Evolutionary conservation across 2,797 vertebrate genomes (phyloP).

Genomic region (Leucoraja ocellata): DNA sequence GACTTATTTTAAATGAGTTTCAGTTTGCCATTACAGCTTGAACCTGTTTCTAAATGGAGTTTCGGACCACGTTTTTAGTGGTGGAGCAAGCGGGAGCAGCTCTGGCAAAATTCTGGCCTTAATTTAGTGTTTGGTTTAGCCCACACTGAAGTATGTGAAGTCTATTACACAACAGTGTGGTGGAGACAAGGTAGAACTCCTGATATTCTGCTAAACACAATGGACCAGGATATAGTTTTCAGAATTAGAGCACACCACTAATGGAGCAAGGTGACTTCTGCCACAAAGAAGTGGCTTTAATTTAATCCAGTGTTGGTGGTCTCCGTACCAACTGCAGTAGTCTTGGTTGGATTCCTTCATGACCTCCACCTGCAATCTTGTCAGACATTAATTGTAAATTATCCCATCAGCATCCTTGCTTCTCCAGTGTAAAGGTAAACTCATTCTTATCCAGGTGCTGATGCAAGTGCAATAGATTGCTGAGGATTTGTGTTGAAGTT

Average conservation of each 20-base stretch:
- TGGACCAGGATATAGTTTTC: background rate
- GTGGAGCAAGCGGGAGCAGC: background rate
- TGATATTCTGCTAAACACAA: background rate
- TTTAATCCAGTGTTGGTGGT: background rate
- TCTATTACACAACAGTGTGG: background rate
- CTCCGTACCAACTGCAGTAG: background rate
- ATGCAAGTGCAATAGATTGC: background rate
- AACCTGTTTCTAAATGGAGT: background rate
- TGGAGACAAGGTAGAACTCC: background rate
- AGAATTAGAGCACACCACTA: background rate
- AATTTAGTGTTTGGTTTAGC: background rate
- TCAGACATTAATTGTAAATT: background rate
- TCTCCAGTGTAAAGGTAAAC: background rate
- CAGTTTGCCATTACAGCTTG: background rate
- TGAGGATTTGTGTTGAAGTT: background rate
- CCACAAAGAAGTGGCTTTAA: background rate
- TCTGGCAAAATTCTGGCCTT: background rate
- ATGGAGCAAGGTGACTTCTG: background rate
- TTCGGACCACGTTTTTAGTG: background rate
- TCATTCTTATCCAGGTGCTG: background rate
- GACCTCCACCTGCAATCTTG: background rate
- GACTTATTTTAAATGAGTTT: background rate
- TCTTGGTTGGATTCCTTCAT: background rate
- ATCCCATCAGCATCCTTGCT: background rate
- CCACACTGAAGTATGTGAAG: background rate